Evolutionary conservation across 2,888 invertebrate genomes (phyloP), one percentile per base, ranked within the genome.

Genomic region (Pecten maximus): DNA sequence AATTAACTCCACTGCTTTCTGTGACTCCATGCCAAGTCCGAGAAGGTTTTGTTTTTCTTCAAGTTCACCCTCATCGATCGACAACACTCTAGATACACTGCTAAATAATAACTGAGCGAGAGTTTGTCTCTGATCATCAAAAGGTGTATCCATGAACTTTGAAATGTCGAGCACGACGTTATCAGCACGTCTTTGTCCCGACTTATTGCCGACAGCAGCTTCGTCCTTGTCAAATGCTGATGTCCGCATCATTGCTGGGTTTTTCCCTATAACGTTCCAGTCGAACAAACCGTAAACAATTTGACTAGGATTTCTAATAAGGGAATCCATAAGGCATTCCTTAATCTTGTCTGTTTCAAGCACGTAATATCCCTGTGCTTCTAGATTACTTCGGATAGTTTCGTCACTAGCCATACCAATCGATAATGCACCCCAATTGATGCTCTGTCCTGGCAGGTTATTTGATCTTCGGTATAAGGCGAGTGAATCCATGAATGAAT

Each of bases 401-500:
- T 88, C 89, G 48, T 93, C 90, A 2, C 39, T 89, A 4, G 92
- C 91, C 93, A 95, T 93, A 10, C 95, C 95, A 6, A 94, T 88
- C 23, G 90, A 92, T 44, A 95, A 89, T 8, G 94, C 91, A 16
- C 94, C 94, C 95, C 95, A 95, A 89, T 95, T 95, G 19, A 95
- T 93, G 86, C 92, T 91, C 88, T 95, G 94, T 40, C 92, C 94
- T n/a, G 91, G 74, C 6, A 94, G 90, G 40, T 94, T 93, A 12
- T 60, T 23, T 6, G 40, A n/a, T 16, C 94, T 88, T 6, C 95
- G 90, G 87, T 91, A 93, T 23, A 91, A 87, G 23, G 94, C 94
- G 40, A 95, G 87, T 15, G 93, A 89, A 90, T 95, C 95, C 90
- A 92, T 40, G 60, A 95, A 95, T 12, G 93, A 90, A 92, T 94